Evolutionary conservation across 2,113 vertebrate species (phyloP), one percentile per base, ranked within the genome.

Genomic region (Pachycephala philippinensis): DNA sequence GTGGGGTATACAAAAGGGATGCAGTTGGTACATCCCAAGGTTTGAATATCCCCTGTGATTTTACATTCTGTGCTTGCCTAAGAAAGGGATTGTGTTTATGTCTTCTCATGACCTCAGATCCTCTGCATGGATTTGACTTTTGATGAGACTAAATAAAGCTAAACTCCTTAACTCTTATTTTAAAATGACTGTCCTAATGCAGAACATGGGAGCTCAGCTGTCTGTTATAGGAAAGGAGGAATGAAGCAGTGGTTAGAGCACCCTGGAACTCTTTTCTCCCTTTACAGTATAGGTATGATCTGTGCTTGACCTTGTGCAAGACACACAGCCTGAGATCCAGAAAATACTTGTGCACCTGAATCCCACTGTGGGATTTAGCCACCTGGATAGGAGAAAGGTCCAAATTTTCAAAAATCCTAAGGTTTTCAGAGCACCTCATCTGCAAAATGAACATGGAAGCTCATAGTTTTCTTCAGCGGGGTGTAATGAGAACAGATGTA

Each of bases 41-140:
- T 94, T 87, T 92, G 89, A 95, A 66, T 57, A 52, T 74, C 84
- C 83, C 76, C 21, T 80, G 85, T 57, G 91, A 89, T 94, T 95
- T 83, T 64, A 23, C 56, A 59, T 16, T 72, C 74, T 81, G 42
- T 91, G n/a, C 74, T 92, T 82, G 75, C 52, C 49, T 94, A 28
- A 66, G 59, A 89, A 86, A 89, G 49, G 37, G 35, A 53, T 33
- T 81, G 60, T 78, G 17, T 87, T 95, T 91, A 52, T 60, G 26
- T 78, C 61, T 91, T n/a, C 72, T 89, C 22, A 23, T 52, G 39
- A 91, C 37, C 74, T 42, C 77, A 91, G 65, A 61, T 89, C 37
- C 45, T 69, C 65, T 53, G 70, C n/a, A 20, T 65, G 44, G 60
- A 60, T 94, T 82, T 71, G 79, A 60, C n/a, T 88, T 49, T 90